Evolutionary conservation across 2,888 invertebrate species (phyloP).

Genomic region (Corythucha ciliata): DNA sequence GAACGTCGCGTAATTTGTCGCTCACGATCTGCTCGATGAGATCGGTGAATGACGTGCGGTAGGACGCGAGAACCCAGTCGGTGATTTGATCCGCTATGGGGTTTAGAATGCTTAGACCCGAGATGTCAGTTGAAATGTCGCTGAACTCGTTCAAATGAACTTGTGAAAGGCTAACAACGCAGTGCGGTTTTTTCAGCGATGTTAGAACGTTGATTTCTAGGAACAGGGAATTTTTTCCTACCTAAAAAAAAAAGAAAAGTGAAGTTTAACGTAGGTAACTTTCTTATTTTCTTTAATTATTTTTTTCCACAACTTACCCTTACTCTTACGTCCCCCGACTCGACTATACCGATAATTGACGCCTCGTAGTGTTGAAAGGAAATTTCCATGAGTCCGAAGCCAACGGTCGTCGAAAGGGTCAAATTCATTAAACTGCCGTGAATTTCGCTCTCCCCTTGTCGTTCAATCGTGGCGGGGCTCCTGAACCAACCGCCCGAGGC

Average conservation of each 20-base stretch:
- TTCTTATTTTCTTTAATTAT: too few relatives aligned
- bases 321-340: slow-evolving; percentile 19
- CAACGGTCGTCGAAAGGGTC: slow-evolving; percentile 19
- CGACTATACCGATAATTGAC: slow-evolving; percentile 19
- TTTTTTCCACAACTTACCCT: too few relatives aligned
- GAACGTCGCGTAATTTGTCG: slow-evolving; percentile 19
- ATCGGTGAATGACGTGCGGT: slow-evolving; percentile 22
- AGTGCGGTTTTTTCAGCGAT: slow-evolving; percentile 18
- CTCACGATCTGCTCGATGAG: slow-evolving; percentile 20
- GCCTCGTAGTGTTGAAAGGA: slow-evolving; percentile 20
- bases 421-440: background rate
- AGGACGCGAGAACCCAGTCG: slow-evolving; percentile 19
- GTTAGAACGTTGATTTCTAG: slow-evolving; percentile 14
- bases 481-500: slow-evolving; percentile 19
- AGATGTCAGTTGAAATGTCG: slow-evolving; percentile 19
- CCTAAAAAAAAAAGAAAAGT: background rate
- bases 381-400: slow-evolving; percentile 24
- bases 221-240: slow-evolving; percentile 9
- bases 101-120: slow-evolving; percentile 25
- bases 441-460: slow-evolving; percentile 16
- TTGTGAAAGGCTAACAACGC: slow-evolving; percentile 18
- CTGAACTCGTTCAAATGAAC: slow-evolving; percentile 16
- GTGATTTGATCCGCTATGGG: slow-evolving; percentile 20
- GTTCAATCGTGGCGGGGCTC: slow-evolving; percentile 23
- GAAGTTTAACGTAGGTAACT: background rate